Conservation (phyloP, 2,113 vertebrate genomes). For the Carettochelys insculpta region DNA sequence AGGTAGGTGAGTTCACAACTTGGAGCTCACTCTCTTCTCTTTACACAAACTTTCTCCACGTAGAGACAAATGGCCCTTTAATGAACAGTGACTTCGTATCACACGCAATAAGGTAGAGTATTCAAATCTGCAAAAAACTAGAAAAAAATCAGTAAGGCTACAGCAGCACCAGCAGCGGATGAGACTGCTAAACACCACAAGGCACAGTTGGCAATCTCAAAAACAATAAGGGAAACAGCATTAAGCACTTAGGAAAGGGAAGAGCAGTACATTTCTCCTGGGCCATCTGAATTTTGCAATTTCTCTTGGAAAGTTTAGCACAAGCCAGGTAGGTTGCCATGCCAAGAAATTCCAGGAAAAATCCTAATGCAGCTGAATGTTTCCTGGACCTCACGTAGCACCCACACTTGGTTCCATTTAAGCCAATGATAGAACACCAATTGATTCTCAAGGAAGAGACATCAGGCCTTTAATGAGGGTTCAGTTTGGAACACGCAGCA, state of each 20-base stretch:
- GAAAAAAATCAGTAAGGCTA: background rate
- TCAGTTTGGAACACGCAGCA: background rate
- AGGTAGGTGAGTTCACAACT: background rate
- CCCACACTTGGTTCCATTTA: background rate
- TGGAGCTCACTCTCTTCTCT: background rate
- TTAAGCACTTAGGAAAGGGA: background rate
- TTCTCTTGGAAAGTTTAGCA: background rate
- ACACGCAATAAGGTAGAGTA: background rate
- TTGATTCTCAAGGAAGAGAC: background rate
- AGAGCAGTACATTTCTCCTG: background rate
- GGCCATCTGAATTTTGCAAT: background rate
- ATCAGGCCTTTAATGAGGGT: background rate
- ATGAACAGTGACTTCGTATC: background rate
- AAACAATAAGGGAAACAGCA: background rate
- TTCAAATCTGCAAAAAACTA: background rate
- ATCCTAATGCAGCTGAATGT: background rate
- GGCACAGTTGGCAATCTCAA: background rate
- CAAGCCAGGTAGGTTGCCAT: background rate
- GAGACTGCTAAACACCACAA: background rate
- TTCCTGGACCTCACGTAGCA: background rate
- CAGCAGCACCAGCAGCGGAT: background rate
- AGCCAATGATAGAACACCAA: background rate
- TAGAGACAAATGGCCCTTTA: background rate
- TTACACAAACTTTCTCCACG: background rate
- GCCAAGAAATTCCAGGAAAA: conserved; percentile 8